Conservation (phyloP, 2,113 vertebrate genomes). For the Chaetops frenatus region DNA sequence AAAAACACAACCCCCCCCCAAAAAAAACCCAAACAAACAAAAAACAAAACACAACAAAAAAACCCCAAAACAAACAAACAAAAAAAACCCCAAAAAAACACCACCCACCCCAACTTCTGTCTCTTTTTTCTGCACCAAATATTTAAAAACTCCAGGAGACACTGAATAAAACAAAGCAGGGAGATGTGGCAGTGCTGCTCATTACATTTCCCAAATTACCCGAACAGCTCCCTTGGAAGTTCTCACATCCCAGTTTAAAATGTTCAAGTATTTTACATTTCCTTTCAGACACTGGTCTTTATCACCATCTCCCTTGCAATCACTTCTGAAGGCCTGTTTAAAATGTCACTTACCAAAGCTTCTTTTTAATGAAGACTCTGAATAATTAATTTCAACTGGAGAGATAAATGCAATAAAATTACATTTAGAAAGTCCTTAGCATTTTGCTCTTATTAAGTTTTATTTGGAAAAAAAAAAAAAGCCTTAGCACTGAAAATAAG, state of each 20-base stretch:
- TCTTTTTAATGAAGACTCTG: conserved; percentile 51
- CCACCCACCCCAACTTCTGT: background rate
- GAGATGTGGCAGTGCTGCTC: background rate
- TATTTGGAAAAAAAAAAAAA: background rate
- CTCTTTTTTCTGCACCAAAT: background rate
- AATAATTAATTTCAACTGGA: conserved; percentile 49
- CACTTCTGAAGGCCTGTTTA: conserved; percentile 1
- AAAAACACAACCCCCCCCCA: too few relatives aligned
- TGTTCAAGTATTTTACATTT: background rate
- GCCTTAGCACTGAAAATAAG: background rate
- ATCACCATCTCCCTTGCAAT: conserved; percentile 22
- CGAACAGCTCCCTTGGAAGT: background rate
- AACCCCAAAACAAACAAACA: too few relatives aligned
- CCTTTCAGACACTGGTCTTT: background rate
- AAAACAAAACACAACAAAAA: too few relatives aligned
- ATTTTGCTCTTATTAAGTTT: background rate
- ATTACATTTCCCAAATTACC: background rate
- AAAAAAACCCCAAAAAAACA: too few relatives aligned
- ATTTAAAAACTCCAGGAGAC: fast-evolving
- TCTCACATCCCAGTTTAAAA: background rate
- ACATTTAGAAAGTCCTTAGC: conserved; percentile 10
- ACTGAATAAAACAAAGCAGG: background rate
- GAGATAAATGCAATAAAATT: conserved; percentile 62
- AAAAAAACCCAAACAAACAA: background rate
- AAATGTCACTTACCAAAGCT: conserved; percentile 55